Conservation (phyloP, 2,797 vertebrate species). For the Falco cherrug region DNA sequence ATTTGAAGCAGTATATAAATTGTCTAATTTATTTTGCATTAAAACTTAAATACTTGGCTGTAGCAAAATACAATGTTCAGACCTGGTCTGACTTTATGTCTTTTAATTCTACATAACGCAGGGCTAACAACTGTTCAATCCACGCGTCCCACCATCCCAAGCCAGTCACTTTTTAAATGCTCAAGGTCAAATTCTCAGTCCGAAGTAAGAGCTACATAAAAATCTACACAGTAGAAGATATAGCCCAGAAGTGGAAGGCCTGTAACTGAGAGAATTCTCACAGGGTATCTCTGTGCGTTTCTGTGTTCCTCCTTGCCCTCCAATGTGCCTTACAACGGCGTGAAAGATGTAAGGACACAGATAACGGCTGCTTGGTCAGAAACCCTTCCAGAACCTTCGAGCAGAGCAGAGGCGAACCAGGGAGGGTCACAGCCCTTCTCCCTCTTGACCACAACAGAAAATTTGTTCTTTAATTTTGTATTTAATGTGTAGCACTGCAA, state of each 20-base stretch:
- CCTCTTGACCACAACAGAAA: neutral
- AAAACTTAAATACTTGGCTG: conserved; percentile 62
- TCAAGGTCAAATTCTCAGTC: neutral
- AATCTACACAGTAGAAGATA: neutral
- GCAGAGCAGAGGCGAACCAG: neutral
- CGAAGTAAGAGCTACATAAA: neutral
- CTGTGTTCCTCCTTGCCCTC: neutral
- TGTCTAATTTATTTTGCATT: conserved; percentile 67
- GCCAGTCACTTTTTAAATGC: conserved; percentile 7
- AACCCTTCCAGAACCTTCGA: neutral
- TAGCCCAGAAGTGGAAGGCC: neutral
- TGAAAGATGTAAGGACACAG: neutral
- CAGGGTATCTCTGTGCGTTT: neutral
- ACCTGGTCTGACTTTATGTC: conserved; percentile 29
- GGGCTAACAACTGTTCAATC: neutral
- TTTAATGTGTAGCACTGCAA: neutral
- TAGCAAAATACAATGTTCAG: conserved; percentile 30
- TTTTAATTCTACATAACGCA: conserved; percentile 34
- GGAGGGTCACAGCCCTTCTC: neutral
- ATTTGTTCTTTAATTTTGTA: neutral
- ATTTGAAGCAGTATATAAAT: conserved; percentile 60
- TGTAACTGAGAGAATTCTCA: neutral
- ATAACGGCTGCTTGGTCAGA: neutral
- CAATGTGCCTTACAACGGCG: neutral
- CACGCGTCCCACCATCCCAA: neutral